These are phyloP conservation scores for Poicephalus gulielmi DNA, from an alignment of 2,113 vertebrate species.

Conservation along the genomic window DNA sequence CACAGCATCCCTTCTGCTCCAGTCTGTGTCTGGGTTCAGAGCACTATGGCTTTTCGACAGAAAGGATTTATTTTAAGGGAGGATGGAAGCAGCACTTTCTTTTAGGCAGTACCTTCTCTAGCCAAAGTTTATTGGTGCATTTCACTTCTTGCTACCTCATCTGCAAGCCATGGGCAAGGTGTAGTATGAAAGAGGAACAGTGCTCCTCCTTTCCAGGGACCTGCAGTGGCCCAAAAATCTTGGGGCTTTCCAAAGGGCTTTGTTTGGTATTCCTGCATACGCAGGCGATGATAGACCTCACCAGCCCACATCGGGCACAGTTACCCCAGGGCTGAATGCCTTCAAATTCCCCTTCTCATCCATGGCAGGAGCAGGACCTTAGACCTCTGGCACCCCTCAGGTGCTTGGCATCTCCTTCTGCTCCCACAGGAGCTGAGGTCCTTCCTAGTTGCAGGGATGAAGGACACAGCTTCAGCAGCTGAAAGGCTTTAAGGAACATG, in stretches of 20 bases:
- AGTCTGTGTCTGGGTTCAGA: neutral
- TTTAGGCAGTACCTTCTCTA: neutral
- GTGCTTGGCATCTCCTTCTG: neutral
- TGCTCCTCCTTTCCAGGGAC: neutral
- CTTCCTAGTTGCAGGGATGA: neutral
- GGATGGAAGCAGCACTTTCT: neutral
- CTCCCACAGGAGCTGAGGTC: fast-evolving
- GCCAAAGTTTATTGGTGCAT: fast-evolving
- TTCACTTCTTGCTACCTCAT: neutral
- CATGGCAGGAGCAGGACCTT: neutral
- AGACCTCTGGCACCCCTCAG: neutral
- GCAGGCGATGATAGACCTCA: neutral
- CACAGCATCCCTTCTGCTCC: neutral
- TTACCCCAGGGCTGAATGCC: neutral
- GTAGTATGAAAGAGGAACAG: neutral
- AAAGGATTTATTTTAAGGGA: neutral
- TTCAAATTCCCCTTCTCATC: neutral
- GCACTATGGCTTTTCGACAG: neutral
- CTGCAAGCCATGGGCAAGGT: neutral
- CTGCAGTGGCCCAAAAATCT: neutral
- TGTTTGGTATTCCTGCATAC: neutral
- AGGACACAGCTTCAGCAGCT: neutral
- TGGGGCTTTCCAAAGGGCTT: neutral
- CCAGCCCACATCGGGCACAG: fast-evolving
- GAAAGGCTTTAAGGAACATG: neutral